Evolutionary conservation across 1,140 invertebrate species (phyloP), one percentile per base, ranked within the genome.

Genomic region (Pseudachorutes palmiensis): DNA sequence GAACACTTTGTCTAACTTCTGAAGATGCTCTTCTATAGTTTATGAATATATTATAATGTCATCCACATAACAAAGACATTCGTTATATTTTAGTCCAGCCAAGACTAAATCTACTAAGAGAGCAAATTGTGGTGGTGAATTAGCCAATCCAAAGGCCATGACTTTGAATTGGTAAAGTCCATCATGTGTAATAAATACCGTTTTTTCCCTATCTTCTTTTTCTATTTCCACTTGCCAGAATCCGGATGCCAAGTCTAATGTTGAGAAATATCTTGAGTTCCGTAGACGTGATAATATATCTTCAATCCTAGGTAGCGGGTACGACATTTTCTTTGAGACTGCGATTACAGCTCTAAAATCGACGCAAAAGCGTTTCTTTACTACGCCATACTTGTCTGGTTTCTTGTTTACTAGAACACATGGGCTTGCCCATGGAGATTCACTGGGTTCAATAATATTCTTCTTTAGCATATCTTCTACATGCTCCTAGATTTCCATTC

Each of bases 141-240:
- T 76, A 22, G 33, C 45, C 1, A 77, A 58, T 2, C 77, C 77
- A 63, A 76, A 76, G 2, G 75, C 74, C 55, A 74, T 67, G 2
- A 63, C 31, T 0, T 64, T 61, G 55, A 70, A 77, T 28, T 78
- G 67, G 57, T 59, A 77, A n/a, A 60, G 55, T 16, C 68, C 71
- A 30, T 67, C 65, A 22, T 51, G 64, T 0, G 71, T 74, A 19
- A 62, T 64, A 64, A 77, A 78, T 5, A 73, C 77, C 0, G 78
- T 78, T 57, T 77, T 77, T 2, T 72, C 29, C n/a, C 28, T 72
- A 62, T 74, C 70, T 0, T 72, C 63, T 2, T 55, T 33, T 48
- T 66, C 29, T 24, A 72, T 36, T 57, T 45, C 28, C 1, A 68
- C 30, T 66, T 72, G 70, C 59, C 64, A 64, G 33, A 66, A 74